Evolutionary conservation across 2,797 vertebrate genomes (phyloP), one percentile per base, ranked within the genome.

Genomic region (Alosa sapidissima): DNA sequence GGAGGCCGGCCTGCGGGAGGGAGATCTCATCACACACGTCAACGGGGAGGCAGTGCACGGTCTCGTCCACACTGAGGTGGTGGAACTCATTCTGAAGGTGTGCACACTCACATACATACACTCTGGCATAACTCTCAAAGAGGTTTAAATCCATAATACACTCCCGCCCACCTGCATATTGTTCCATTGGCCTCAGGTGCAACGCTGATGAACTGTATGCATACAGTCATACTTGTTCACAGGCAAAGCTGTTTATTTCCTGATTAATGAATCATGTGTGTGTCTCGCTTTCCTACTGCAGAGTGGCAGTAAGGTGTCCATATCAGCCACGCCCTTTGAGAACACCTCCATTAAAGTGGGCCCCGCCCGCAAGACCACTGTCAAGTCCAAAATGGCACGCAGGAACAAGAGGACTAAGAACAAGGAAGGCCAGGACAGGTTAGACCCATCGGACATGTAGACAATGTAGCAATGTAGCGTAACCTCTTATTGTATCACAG

Each of bases 301-400:
- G 98, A 99, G 98, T 86, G 98, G 97, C 49, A 95, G 94, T 92
- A 99, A 98, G 91, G 97, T 99, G 47, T 97, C 98, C 81, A 98
- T 99, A 92, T 96, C 95, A 1, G 97, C 98, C 82, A 98, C 98
- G 0, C 97, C 97, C 0, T 97, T 99, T 91, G 98, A 99, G 90
- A 99, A 99, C 91, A 99, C 98, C 0, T 98, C 98, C 82, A 99
- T 99, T 92, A 98, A 98, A 92, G 95, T 98, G 65, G 98, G 98
- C 3, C 98, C 98, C 0, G 98, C 98, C 65, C 94, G 98, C 21
- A 99, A 97, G 91, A 96, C 96, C 84, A 95, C 93, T 91, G 93
- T 95, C 91, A 99, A 97, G 90, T 96, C 97, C 87, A 99, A 98
- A 93, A 99, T 99, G 98, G 98, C 97, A 21, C 94, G 98, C 48